phyloP scores from a whole-genome alignment of 1,140 invertebrate species.

The Episyrphus balteatus region DNA sequence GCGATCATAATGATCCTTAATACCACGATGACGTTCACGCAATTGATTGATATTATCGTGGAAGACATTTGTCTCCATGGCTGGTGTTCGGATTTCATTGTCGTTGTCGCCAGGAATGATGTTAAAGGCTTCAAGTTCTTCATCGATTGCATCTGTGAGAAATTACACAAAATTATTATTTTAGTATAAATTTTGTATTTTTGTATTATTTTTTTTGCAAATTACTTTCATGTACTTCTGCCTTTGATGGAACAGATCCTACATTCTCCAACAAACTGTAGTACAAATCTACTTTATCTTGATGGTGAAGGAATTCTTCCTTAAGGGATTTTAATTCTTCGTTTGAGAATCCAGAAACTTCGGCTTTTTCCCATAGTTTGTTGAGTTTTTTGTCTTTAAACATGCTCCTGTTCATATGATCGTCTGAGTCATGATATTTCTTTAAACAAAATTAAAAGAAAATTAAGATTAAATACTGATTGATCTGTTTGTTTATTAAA shows the following conservation, averaged over 20 bases:
- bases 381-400: slow-evolving; percentile 87
- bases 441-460: slow-evolving; percentile 11
- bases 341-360: slow-evolving; percentile 68
- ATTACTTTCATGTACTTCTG: slow-evolving; percentile 53
- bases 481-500: too few species aligned
- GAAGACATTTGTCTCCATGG: slow-evolving; percentile 39
- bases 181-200: too few species aligned
- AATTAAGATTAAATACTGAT: background rate
- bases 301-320: slow-evolving; percentile 84
- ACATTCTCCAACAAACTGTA: slow-evolving; percentile 64
- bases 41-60: slow-evolving; percentile 54
- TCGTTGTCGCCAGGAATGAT: slow-evolving; percentile 37
- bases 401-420: slow-evolving; percentile 59
- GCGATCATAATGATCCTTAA: slow-evolving; percentile 71
- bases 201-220: too few species aligned
- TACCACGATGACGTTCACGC: slow-evolving; percentile 62
- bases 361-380: slow-evolving; percentile 81
- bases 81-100: slow-evolving; percentile 30
- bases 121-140: slow-evolving; percentile 50
- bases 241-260: slow-evolving; percentile 37
- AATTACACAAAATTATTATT: background rate
- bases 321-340: slow-evolving; percentile 73
- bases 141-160: slow-evolving; percentile 45
- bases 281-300: slow-evolving; percentile 87
- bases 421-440: slow-evolving; percentile 46